phyloP scores from a whole-genome alignment of 1,140 invertebrate genomes.

The Zaprionus taronus region DNA sequence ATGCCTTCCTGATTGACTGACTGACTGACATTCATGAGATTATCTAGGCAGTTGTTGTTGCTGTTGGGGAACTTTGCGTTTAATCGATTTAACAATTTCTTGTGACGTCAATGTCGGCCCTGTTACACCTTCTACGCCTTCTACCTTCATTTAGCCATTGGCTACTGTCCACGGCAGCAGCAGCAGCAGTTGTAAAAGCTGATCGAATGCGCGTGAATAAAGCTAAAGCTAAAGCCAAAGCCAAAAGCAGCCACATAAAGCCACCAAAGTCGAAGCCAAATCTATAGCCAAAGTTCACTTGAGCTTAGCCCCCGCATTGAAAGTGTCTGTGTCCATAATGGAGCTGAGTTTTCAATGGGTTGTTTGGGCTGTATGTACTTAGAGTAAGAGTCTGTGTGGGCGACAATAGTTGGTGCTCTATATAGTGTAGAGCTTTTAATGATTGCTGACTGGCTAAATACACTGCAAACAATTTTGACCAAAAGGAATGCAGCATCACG shows the following conservation, averaged over 20 bases:
- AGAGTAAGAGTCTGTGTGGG: not conserved
- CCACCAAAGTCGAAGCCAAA: constrained; percentile 12
- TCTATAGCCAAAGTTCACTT: constrained; percentile 12
- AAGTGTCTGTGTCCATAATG: constrained; percentile 2
- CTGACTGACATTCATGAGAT: constrained; percentile 43
- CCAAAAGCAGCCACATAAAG: constrained; percentile 6
- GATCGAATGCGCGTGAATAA: constrained; percentile 7
- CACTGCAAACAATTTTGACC: not conserved
- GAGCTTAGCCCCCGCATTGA: constrained; percentile 19
- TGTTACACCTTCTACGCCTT: constrained; percentile 8
- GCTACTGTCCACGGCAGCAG: constrained; percentile 9
- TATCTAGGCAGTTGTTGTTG: constrained; percentile 58
- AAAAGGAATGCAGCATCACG: not conserved
- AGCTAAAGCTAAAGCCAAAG: constrained; percentile 15
- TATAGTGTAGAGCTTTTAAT: not conserved
- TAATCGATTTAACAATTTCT: constrained; percentile 77
- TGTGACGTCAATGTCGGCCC: constrained; percentile 68
- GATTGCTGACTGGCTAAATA: not conserved
- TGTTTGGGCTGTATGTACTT: not conserved
- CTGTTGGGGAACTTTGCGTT: constrained; percentile 68
- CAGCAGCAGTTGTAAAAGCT: not conserved
- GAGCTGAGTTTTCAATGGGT: constrained; percentile 18
- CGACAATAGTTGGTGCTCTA: not conserved
- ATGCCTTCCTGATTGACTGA: constrained; percentile 2
- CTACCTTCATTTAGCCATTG: not conserved